Evolutionary conservation across 1,140 invertebrate species (phyloP).

Genomic region (Archegozetes longisetosus): DNA sequence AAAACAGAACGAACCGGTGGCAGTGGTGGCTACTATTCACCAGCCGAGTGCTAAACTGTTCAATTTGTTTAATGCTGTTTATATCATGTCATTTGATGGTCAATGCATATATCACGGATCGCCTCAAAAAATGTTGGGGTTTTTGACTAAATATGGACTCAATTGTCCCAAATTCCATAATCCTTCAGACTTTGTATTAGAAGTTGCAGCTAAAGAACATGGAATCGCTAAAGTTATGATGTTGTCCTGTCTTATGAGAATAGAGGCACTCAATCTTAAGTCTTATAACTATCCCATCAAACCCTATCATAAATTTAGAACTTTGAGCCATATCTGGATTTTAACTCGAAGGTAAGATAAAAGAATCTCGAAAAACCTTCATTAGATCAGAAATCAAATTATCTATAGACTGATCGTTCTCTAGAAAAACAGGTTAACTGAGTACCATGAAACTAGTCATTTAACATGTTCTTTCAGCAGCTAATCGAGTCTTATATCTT

Average conservation of each 20-base stretch:
- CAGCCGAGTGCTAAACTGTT: slow-evolving; percentile 6
- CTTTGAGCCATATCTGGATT: slow-evolving; percentile 10
- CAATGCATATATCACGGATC: slow-evolving; percentile 3
- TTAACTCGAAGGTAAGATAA: slow-evolving; percentile 7
- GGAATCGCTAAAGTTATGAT: background rate
- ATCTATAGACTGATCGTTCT: no score
- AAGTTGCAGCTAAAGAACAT: background rate
- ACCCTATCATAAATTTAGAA: background rate
- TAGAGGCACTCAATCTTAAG: background rate
- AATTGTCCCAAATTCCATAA: background rate
- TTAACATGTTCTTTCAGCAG: slow-evolving; percentile 9
- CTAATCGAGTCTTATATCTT: background rate
- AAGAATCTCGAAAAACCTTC: background rate
- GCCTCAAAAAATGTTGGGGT: background rate
- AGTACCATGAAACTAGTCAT: slow-evolving; percentile 3
- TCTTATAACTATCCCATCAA: background rate
- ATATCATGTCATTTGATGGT: background rate
- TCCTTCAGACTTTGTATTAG: background rate
- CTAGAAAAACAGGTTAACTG: no score
- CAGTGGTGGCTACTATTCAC: slow-evolving; percentile 3
- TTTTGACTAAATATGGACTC: background rate
- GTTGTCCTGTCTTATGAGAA: background rate
- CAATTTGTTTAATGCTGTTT: background rate
- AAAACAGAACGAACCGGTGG: background rate
- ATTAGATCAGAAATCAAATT: no score